Evolutionary conservation across 2,797 vertebrate species (phyloP).

Genomic region (Valencia hispanica): DNA sequence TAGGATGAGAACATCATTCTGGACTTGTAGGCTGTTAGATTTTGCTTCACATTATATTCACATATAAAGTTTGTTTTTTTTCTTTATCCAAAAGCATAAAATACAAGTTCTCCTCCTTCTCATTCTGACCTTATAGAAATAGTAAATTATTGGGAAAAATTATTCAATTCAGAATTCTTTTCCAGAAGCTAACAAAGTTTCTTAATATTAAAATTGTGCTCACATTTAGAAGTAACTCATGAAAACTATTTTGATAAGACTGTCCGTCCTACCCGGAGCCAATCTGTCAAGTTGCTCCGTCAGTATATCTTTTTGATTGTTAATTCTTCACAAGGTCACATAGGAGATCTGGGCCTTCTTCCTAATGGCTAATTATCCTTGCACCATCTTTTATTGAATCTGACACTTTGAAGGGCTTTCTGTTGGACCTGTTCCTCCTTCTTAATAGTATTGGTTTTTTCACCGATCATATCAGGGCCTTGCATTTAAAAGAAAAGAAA

Average conservation of each 20-base stretch:
- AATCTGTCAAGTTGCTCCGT: conserved; percentile 22
- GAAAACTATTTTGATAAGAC: conserved; percentile 2
- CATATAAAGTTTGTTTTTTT: not conserved
- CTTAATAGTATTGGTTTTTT: conserved; percentile 75
- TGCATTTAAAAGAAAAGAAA: conserved; percentile 70
- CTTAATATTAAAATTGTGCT: not conserved
- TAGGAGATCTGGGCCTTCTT: conserved; percentile 48
- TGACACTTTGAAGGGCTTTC: conserved; percentile 77
- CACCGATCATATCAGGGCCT: conserved; percentile 68
- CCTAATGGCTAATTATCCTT: conserved; percentile 66
- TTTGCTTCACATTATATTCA: not conserved
- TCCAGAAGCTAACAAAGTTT: not conserved
- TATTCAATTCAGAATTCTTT: not conserved
- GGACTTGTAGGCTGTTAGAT: too few relatives aligned
- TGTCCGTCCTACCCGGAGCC: not conserved
- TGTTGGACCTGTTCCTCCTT: conserved; percentile 67
- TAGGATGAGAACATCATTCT: too few relatives aligned
- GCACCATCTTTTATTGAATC: conserved; percentile 71
- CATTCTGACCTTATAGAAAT: not conserved
- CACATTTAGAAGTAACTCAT: not conserved
- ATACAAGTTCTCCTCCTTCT: not conserved
- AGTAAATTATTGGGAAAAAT: not conserved
- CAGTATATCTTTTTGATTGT: conserved; percentile 44
- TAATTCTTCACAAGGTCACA: conserved; percentile 59
- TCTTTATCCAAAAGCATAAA: not conserved